phyloP scores from a whole-genome alignment of 2,113 vertebrate genomes.

The Actinemys pallida region DNA sequence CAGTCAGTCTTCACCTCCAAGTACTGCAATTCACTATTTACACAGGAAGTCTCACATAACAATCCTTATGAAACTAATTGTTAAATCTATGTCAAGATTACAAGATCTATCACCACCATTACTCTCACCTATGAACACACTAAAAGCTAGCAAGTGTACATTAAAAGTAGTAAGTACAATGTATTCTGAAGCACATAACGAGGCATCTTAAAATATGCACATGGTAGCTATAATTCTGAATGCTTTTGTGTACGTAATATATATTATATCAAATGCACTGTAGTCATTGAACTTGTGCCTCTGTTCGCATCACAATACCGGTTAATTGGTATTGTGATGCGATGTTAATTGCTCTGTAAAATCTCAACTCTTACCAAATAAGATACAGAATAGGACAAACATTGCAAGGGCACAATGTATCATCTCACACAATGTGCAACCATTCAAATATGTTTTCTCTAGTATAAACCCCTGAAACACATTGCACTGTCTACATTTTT shows the following conservation, averaged over 20 bases:
- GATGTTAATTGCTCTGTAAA: background rate
- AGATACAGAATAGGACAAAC: fast-evolving
- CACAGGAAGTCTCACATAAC: background rate
- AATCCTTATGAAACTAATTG: background rate
- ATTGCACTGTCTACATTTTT: background rate
- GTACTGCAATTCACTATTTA: background rate
- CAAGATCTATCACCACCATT: fast-evolving
- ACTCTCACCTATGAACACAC: background rate
- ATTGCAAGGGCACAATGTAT: background rate
- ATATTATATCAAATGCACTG: fast-evolving
- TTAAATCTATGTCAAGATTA: background rate
- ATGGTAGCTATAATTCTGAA: fast-evolving
- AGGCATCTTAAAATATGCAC: fast-evolving
- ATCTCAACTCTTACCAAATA: background rate
- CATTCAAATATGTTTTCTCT: background rate
- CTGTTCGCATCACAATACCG: background rate
- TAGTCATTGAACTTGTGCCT: background rate
- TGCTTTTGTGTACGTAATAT: fast-evolving
- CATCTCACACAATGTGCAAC: background rate
- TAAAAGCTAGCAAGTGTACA: fast-evolving
- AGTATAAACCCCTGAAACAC: background rate
- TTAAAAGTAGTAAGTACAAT: background rate
- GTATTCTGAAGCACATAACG: background rate
- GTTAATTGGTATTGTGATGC: background rate
- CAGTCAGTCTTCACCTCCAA: background rate